phyloP scores from a whole-genome alignment of 2,888 invertebrate genomes.

The Drosophila imparisetae region DNA sequence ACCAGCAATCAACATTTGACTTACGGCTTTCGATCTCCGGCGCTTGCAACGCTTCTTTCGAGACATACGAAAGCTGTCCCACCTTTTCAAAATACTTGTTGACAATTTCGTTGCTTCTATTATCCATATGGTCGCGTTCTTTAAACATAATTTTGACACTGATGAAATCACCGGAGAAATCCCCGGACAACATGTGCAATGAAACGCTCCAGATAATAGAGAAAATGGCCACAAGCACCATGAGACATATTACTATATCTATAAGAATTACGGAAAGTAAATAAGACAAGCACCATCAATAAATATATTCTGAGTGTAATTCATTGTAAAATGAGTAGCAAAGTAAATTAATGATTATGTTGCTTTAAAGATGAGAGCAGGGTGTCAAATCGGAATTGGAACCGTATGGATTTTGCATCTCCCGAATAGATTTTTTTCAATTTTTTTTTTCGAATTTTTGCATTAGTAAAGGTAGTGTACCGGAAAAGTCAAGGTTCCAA shows the following conservation, averaged over 20 bases:
- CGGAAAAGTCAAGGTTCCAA: neutral
- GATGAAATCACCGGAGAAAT: constrained; percentile 76
- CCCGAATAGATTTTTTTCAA: neutral
- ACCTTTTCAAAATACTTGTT: constrained; percentile 66
- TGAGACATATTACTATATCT: constrained; percentile 81
- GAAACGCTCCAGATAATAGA: constrained; percentile 81
- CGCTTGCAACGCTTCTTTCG: constrained; percentile 29
- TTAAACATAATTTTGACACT: constrained; percentile 81
- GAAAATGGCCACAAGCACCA: constrained; percentile 78
- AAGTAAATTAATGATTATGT: neutral
- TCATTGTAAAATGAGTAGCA: neutral
- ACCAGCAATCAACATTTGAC: constrained; percentile 2
- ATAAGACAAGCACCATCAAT: neutral
- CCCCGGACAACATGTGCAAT: constrained; percentile 77
- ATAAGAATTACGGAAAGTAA: neutral
- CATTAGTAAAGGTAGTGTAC: neutral
- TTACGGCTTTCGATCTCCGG: constrained; percentile 62
- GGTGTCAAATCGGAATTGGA: neutral
- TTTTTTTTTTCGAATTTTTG: neutral
- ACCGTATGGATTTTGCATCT: neutral
- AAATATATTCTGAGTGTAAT: neutral
- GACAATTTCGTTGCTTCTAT: constrained; percentile 66
- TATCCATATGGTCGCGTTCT: constrained; percentile 70
- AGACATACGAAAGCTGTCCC: constrained; percentile 37
- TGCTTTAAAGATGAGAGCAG: neutral